Conservation (phyloP, 2,888 invertebrate genomes). For the Lamellibrachia satsuma region DNA sequence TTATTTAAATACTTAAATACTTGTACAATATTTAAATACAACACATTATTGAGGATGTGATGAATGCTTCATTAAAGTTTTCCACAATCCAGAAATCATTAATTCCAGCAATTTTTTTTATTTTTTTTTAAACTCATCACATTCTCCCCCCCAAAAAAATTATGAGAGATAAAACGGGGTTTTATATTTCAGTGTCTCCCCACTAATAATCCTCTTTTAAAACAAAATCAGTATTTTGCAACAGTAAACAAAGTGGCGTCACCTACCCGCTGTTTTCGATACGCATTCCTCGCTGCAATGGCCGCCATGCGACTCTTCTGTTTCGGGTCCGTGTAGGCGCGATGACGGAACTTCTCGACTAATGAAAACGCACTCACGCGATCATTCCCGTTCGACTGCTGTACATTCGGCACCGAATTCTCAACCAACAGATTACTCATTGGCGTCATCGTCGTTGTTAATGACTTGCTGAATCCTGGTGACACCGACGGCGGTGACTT, state of each 20-base stretch:
- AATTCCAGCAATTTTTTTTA: too few relatives aligned
- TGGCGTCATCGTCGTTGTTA: conserved; percentile 1
- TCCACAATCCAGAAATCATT: too few relatives aligned
- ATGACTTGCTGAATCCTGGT: neutral
- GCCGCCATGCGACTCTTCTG: conserved; percentile 19
- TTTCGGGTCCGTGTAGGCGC: conserved; percentile 42
- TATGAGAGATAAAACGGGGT: too few relatives aligned
- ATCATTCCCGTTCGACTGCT: neutral
- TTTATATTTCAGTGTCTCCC: neutral
- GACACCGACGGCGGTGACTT: neutral
- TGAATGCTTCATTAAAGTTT: too few relatives aligned
- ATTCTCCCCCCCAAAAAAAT: too few relatives aligned
- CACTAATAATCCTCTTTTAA: too few relatives aligned
- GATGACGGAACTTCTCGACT: conserved; percentile 40
- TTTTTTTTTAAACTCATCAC: too few relatives aligned
- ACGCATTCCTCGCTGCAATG: neutral
- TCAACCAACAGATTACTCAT: neutral
- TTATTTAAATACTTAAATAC: too few relatives aligned
- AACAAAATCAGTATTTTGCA: neutral
- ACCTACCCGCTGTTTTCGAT: neutral
- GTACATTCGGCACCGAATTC: neutral
- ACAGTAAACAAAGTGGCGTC: neutral
- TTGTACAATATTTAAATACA: too few relatives aligned
- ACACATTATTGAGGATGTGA: too few relatives aligned
- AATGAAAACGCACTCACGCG: neutral